A percentile compares a stretch with the other conserved stretches of the same genome.
phyloP scores from a whole-genome alignment of 2,888 invertebrate genomes.

The Amphipyra berbera region DNA sequence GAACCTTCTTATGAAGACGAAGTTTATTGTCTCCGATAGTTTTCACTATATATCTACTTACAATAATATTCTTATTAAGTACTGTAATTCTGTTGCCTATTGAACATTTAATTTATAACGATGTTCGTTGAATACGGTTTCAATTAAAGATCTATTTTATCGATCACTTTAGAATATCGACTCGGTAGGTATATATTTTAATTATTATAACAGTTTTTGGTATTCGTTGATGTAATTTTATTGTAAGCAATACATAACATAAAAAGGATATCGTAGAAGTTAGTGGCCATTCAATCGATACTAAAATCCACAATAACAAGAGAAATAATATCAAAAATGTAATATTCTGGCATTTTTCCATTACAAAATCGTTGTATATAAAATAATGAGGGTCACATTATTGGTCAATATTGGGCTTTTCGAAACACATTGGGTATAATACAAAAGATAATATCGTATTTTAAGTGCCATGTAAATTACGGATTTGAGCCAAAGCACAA shows the following conservation, averaged over 20 bases:
- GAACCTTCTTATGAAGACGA: slow-evolving; percentile 72
- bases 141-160: slow-evolving; percentile 10
- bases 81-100: slow-evolving; percentile 32
- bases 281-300: slow-evolving; percentile 37
- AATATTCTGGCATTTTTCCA: slow-evolving; percentile 64
- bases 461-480: slow-evolving; percentile 73
- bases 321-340: slow-evolving; percentile 43
- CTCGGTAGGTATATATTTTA: too few relatives aligned
- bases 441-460: slow-evolving; percentile 71
- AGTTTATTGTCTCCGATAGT: slow-evolving; percentile 70
- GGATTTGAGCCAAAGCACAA: slow-evolving; percentile 67
- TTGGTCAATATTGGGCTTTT: slow-evolving; percentile 65
- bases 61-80: slow-evolving; percentile 37
- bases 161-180: neutral
- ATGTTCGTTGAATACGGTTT: slow-evolving; percentile 9
- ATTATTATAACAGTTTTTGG: too few relatives aligned
- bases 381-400: slow-evolving; percentile 70
- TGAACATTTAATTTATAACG: slow-evolving; percentile 16
- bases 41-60: slow-evolving; percentile 41
- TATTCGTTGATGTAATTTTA: slow-evolving; percentile 11
- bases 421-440: slow-evolving; percentile 64
- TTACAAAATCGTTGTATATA: slow-evolving; percentile 62
- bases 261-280: slow-evolving; percentile 24
- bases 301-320: slow-evolving; percentile 42
- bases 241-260: slow-evolving; percentile 12